Base-by-base conservation (phyloP, 2,888 invertebrate genomes). In the Catocala fraxini region DNA sequence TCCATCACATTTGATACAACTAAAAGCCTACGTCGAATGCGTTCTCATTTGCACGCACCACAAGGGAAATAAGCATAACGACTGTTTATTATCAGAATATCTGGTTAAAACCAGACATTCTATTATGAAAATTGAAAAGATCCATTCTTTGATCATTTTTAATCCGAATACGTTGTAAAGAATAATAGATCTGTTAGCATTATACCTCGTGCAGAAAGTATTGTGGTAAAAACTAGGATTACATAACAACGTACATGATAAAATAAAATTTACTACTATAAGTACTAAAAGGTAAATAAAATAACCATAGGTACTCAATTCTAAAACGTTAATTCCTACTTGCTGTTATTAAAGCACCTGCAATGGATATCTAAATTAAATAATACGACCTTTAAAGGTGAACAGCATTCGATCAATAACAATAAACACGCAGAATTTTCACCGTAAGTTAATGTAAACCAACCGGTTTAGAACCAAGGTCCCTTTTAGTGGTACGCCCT, bases 341-440 rank as follows among this genome's bases (percentile, higher is more conserved):
- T 45, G 12, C 3, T 6, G 12, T 45, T 45, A 12, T 15, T 11
- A 39, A 41, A 13, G 25, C 49, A 56, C 33, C 51, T 57, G 25
- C 6, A 46, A 15, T 56, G 13, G 34, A 45, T 54, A 53, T 45
- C 52, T 59, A 63, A 41, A 62, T 71, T 70, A 68, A 72, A 72
- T 71, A 72, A 68, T 62, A 67, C 70, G 78, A 83, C 84, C 84
- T 86, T 81, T 79, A 80, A 79, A 85, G 84, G 85, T 82, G 78
- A 83, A 68, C 75, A 71, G 69, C 72, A 71, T 66, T 56, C 63
- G 51, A 64, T 56, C 68, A 57, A 69, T 68, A 73, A 79, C 72
- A 78, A 78, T 72, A 73, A 73, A 71, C 70, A 69, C 51, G 63
- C 59, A 63, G 63, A 70, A 69, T 71, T 74, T 73, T 75, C 79